A percentile compares a stretch with the other conserved stretches of the same genome.
Evolutionary conservation across 2,888 invertebrate species (phyloP).

Genomic region (Trisateles emortualis): DNA sequence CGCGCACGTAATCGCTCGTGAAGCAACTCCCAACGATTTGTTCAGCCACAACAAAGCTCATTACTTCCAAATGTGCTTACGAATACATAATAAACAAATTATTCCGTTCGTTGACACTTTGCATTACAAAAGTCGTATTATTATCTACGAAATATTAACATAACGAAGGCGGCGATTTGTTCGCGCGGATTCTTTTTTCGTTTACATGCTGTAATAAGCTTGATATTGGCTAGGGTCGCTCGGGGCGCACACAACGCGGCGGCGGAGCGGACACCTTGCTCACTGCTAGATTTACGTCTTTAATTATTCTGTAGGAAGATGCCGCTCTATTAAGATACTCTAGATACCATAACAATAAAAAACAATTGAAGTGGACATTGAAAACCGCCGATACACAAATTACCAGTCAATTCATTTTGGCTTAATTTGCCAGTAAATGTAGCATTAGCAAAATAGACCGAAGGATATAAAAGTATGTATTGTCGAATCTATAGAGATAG

Average conservation of each 20-base stretch:
- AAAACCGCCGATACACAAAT: background rate
- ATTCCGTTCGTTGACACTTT: constrained; percentile 1
- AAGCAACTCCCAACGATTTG: background rate
- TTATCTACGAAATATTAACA: constrained; percentile 7
- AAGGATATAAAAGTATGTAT: background rate
- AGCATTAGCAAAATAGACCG: background rate
- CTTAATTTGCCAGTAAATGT: background rate
- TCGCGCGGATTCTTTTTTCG: background rate
- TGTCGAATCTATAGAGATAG: background rate
- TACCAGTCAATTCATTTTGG: constrained; percentile 1
- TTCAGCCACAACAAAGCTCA: background rate
- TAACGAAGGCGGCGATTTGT: background rate
- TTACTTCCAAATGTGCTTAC: constrained; percentile 2
- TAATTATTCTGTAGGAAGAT: constrained; percentile 27
- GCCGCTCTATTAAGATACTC: constrained; percentile 9
- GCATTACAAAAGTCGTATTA: background rate
- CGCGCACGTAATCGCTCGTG: background rate
- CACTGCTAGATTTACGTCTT: constrained; percentile 28
- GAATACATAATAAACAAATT: constrained; percentile 5
- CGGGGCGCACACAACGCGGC: background rate
- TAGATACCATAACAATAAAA: constrained; percentile 18
- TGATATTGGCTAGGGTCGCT: background rate
- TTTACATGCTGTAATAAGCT: background rate
- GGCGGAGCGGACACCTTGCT: background rate
- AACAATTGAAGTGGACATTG: constrained; percentile 3